Evolutionary conservation across 2,888 invertebrate species (phyloP).

Genomic region (Blastobasis adustella): DNA sequence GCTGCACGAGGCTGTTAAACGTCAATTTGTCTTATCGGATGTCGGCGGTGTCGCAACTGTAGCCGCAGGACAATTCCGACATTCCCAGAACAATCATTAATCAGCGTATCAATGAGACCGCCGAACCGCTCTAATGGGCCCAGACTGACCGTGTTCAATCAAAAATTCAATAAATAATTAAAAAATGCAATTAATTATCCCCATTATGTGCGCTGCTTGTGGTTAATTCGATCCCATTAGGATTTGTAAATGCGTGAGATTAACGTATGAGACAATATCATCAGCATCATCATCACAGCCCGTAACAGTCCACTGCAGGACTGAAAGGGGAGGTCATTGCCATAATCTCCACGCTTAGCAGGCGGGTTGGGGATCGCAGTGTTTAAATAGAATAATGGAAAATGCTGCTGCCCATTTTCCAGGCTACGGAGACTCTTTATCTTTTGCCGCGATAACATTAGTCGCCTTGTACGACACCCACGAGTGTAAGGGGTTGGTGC

Average conservation of each 20-base stretch:
- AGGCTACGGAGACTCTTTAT: no score
- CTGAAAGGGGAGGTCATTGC: no score
- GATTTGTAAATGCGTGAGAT: not conserved
- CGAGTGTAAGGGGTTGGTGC: no score
- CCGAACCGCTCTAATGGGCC: conserved; percentile 1
- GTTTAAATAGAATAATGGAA: no score
- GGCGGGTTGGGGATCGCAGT: no score
- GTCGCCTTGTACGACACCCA: no score
- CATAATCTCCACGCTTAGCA: no score
- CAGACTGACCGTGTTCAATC: no score
- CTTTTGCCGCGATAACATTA: no score
- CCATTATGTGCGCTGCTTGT: not conserved
- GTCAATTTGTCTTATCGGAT: conserved; percentile 36
- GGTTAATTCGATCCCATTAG: not conserved
- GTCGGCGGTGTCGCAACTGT: conserved; percentile 32
- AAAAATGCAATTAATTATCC: not conserved
- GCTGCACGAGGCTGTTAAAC: conserved; percentile 29
- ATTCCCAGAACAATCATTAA: conserved; percentile 24
- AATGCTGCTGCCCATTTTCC: no score
- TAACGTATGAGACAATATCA: not conserved
- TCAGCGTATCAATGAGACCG: conserved; percentile 27
- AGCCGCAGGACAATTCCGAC: conserved; percentile 33
- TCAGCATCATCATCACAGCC: no score
- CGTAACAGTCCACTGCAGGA: no score
- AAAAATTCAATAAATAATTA: conserved; percentile 1